Percentiles rank a stretch among this genome's conserved stretches.
Evolutionary conservation across 2,797 vertebrate genomes (phyloP).

Genomic region (Alca torda): DNA sequence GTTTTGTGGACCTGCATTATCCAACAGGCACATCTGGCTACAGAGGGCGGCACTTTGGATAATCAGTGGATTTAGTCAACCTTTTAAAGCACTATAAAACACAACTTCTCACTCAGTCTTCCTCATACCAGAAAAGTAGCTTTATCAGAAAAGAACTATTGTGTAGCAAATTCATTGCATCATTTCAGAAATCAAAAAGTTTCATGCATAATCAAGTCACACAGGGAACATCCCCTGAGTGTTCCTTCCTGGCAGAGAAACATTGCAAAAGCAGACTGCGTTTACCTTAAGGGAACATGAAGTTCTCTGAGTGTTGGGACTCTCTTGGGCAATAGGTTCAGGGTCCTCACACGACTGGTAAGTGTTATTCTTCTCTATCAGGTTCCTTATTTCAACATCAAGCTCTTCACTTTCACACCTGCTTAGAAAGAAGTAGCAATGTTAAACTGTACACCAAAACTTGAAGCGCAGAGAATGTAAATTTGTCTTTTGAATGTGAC

Average conservation of each 20-base stretch:
- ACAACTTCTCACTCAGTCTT: neutral
- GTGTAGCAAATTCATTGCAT: neutral
- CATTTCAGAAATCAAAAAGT: slow-evolving; percentile 32
- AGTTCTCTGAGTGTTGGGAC: neutral
- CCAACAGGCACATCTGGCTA: neutral
- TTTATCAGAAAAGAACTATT: neutral
- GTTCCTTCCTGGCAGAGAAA: neutral
- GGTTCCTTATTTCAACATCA: slow-evolving; percentile 65
- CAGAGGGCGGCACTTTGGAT: neutral
- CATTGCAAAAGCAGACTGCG: neutral
- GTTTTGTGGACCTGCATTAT: neutral
- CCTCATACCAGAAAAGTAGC: slow-evolving; percentile 19
- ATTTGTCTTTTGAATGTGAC: neutral
- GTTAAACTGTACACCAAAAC: neutral
- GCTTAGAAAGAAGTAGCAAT: neutral
- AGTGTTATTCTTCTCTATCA: slow-evolving; percentile 58
- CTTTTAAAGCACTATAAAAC: neutral
- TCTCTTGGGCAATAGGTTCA: neutral
- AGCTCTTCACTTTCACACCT: slow-evolving; percentile 77
- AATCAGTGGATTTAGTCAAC: neutral
- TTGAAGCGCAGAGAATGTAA: neutral
- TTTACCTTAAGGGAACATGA: slow-evolving; percentile 63
- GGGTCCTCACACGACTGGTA: neutral
- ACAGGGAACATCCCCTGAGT: neutral
- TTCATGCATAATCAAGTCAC: neutral